phyloP scores from a whole-genome alignment of 1,140 invertebrate species.

The Riptortus pedestris region DNA sequence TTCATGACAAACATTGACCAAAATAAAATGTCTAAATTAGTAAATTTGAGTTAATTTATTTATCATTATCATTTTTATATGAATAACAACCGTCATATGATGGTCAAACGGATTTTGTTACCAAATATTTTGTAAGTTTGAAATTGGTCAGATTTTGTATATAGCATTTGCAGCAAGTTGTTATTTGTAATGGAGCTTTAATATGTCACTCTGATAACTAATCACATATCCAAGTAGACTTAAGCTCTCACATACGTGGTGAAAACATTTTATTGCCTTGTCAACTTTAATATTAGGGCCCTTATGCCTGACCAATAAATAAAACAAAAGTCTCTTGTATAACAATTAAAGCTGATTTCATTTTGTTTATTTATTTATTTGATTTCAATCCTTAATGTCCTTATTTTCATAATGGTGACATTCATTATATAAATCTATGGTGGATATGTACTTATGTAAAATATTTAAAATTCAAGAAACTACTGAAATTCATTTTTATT shows the following conservation, averaged over 20 bases:
- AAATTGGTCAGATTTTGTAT: neutral
- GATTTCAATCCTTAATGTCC: too few relatives aligned
- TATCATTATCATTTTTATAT: too few relatives aligned
- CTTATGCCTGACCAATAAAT: conserved; percentile 26
- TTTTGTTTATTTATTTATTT: conserved; percentile 24
- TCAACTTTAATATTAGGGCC: conserved; percentile 20
- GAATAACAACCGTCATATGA: too few relatives aligned
- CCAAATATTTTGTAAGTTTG: neutral
- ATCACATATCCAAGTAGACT: conserved; percentile 27
- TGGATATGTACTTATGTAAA: too few relatives aligned
- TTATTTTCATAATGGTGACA: too few relatives aligned
- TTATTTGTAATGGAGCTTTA: neutral
- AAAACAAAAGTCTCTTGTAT: conserved; percentile 21
- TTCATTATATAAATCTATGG: too few relatives aligned
- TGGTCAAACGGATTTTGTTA: neutral
- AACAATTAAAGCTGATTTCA: conserved; percentile 28
- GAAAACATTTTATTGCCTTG: neutral
- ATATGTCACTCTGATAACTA: conserved; percentile 26
- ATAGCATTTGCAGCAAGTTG: neutral
- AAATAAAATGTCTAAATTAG: too few relatives aligned
- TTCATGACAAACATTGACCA: too few relatives aligned
- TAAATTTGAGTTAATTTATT: too few relatives aligned
- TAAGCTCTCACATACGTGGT: conserved; percentile 15
- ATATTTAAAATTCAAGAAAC: too few relatives aligned
- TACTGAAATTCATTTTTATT: too few relatives aligned